Evolutionary conservation across 2,797 vertebrate species (phyloP).

Genomic region (Lemur catta): DNA sequence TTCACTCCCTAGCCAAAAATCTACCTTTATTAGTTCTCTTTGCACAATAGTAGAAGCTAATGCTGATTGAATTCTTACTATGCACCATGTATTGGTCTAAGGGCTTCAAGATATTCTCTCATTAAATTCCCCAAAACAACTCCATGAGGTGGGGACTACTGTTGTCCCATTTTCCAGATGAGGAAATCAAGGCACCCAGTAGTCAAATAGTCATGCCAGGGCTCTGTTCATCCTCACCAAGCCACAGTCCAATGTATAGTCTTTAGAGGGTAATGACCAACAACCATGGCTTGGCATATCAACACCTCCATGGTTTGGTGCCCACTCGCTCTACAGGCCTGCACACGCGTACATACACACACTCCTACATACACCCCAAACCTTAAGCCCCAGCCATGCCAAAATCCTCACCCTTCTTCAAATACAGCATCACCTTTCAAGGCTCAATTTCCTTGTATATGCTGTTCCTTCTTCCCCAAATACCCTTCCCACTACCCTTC

Average conservation of each 20-base stretch:
- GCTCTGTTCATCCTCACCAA: background rate
- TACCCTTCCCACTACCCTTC: background rate
- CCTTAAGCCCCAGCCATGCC: background rate
- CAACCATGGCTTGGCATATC: fast-evolving
- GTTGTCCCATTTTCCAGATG: background rate
- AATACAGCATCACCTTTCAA: background rate
- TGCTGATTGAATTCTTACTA: background rate
- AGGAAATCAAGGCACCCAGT: background rate
- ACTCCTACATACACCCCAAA: fast-evolving
- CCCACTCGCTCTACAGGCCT: background rate
- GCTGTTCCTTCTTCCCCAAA: background rate
- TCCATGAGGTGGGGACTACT: no score
- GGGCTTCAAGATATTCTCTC: background rate
- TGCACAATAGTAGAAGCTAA: background rate
- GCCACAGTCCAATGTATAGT: fast-evolving
- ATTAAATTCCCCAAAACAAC: background rate
- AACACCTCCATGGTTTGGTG: background rate
- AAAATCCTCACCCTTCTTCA: background rate
- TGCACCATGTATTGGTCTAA: background rate
- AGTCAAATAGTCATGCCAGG: background rate
- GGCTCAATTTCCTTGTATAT: background rate
- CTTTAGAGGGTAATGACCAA: background rate
- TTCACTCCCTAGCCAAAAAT: background rate
- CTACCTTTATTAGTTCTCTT: background rate
- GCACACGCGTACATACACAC: fast-evolving